These are phyloP conservation scores for Dyspetes luteomarginatus DNA, from an alignment of 2,888 invertebrate genomes.

Conservation along the genomic window DNA sequence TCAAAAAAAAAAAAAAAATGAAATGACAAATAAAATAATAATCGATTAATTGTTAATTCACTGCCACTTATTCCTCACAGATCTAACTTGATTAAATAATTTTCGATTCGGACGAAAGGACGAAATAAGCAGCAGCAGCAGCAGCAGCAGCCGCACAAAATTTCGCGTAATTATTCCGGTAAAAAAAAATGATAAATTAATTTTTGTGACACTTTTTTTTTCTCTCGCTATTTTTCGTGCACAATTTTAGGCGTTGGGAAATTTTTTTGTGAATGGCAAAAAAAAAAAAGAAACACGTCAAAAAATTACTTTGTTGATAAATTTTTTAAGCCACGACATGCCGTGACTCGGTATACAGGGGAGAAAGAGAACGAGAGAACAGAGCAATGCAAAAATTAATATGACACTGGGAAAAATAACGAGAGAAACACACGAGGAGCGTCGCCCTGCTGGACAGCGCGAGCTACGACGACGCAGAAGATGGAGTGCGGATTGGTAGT, in stretches of 20 bases:
- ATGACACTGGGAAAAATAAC: conserved; percentile 39
- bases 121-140: not conserved
- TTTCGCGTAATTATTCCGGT: not conserved
- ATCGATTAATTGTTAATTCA: not conserved
- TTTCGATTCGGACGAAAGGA: not conserved
- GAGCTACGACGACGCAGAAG: conserved; percentile 69
- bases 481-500: conserved; percentile 76
- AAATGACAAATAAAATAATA: not conserved
- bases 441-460: conserved; percentile 40
- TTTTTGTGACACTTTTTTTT: not conserved
- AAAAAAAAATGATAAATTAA: not conserved
- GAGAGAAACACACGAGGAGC: conserved; percentile 37
- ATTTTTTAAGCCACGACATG: not conserved
- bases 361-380: conserved; percentile 2
- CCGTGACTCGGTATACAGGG: not conserved
- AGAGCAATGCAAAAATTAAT: conserved; percentile 3
- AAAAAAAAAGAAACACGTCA: not conserved
- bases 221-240: not conserved
- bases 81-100: not conserved
- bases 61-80: not conserved
- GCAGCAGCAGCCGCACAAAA: not conserved
- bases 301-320: not conserved
- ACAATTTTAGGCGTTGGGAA: not conserved
- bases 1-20: too few relatives aligned
- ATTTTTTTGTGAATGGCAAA: not conserved